Conservation (phyloP, 35 echinoderm and acorn worm species). For the Ptychodera flava region DNA sequence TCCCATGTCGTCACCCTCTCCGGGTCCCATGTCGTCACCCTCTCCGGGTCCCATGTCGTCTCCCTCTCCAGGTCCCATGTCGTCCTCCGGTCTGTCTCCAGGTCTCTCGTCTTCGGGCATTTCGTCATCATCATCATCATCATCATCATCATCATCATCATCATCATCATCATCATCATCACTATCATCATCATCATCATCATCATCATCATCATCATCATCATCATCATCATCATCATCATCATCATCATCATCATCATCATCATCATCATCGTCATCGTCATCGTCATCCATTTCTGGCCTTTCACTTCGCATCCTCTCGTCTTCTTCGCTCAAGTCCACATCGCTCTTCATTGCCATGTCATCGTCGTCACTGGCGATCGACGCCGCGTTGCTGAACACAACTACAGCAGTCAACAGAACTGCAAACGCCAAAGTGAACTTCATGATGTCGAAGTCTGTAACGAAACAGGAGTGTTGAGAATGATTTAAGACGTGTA, state of each 20-base stretch:
- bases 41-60: no score
- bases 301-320: neutral
- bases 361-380: no score
- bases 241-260: conserved; percentile 9
- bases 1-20: no score
- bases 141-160: conserved; percentile 9
- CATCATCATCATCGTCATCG: conserved; percentile 9
- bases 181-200: conserved; percentile 9
- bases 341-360: no score
- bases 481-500: no score
- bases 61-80: neutral
- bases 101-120: neutral
- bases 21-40: no score
- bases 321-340: no score
- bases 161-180: conserved; percentile 4
- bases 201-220: conserved; percentile 9
- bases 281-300: neutral
- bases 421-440: no score
- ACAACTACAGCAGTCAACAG: no score
- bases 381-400: no score
- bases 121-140: conserved; percentile 7
- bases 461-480: no score
- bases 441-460: no score
- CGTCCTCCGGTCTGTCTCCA: neutral
- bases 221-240: conserved; percentile 9